These are phyloP conservation scores for Cochlearius cochlearius DNA, from an alignment of 2,113 vertebrate species.

Conservation along the genomic window DNA sequence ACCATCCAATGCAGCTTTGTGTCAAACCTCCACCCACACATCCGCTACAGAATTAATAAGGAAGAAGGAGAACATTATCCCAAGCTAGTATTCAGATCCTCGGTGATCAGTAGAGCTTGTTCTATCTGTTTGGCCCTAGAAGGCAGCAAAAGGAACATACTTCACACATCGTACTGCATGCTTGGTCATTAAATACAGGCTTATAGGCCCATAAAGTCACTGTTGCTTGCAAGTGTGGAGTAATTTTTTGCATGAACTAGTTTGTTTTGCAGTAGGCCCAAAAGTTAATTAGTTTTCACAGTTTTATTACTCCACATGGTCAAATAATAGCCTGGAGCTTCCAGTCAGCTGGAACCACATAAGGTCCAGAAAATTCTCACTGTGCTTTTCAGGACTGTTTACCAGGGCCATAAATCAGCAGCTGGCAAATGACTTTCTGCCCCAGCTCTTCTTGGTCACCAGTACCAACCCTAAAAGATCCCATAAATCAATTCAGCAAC, in stretches of 20 bases:
- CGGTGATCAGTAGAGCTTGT: neutral
- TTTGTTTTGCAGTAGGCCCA: conserved; percentile 20
- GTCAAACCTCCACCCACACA: neutral
- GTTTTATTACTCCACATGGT: conserved; percentile 29
- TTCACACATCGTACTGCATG: neutral
- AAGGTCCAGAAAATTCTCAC: conserved; percentile 23
- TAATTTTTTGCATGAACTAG: neutral
- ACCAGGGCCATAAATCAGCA: conserved; percentile 24
- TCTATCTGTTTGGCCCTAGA: neutral
- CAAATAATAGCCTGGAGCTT: conserved; percentile 15
- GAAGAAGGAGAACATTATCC: neutral
- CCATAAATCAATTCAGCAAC: neutral
- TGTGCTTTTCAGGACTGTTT: conserved; percentile 6
- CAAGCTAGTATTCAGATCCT: neutral
- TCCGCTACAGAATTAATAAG: conserved; percentile 28
- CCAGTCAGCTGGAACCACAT: neutral
- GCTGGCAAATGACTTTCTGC: conserved; percentile 4
- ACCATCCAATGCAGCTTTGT: neutral
- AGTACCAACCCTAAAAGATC: neutral
- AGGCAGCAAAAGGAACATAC: neutral
- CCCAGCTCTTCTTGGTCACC: neutral
- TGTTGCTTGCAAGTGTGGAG: neutral
- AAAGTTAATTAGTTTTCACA: conserved; percentile 48
- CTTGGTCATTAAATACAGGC: neutral
- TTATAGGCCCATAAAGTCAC: neutral